Percentiles rank a stretch among this genome's conserved stretches.
These are phyloP conservation scores for Habrosyne pyritoides DNA, from an alignment of 2,888 invertebrate genomes.

Conservation along the genomic window DNA sequence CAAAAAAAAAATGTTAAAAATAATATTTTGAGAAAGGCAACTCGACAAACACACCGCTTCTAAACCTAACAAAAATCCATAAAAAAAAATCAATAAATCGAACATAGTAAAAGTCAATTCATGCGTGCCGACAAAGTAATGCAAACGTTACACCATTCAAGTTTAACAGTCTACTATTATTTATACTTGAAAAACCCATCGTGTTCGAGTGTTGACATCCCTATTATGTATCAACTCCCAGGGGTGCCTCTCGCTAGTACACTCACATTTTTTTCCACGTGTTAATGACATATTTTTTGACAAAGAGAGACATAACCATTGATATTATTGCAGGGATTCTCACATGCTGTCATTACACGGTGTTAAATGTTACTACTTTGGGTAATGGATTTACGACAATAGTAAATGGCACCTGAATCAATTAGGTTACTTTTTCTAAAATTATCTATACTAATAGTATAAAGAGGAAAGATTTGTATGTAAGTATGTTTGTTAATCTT, in stretches of 20 bases:
- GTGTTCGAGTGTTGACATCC: slow-evolving; percentile 77
- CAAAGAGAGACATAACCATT: slow-evolving; percentile 78
- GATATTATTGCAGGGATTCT: slow-evolving; percentile 63
- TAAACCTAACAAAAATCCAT: slow-evolving; percentile 13
- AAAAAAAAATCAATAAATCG: slow-evolving; percentile 72
- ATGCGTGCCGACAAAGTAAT: slow-evolving; percentile 73
- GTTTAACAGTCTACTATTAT: slow-evolving; percentile 64
- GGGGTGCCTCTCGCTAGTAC: slow-evolving; percentile 65
- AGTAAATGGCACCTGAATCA: neutral
- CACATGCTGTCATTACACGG: slow-evolving; percentile 78
- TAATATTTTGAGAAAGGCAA: neutral
- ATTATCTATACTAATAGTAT: too few relatives aligned
- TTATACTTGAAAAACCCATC: slow-evolving; percentile 74
- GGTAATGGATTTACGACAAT: slow-evolving; percentile 7
- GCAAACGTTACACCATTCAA: slow-evolving; percentile 56
- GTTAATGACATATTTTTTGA: slow-evolving; percentile 78
- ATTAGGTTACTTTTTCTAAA: neutral
- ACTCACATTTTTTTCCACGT: slow-evolving; percentile 64
- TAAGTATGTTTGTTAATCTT: too few relatives aligned
- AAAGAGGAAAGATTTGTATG: too few relatives aligned
- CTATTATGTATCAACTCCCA: slow-evolving; percentile 77
- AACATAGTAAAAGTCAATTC: slow-evolving; percentile 46
- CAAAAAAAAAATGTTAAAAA: too few relatives aligned
- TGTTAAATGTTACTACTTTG: slow-evolving; percentile 56
- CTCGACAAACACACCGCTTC: neutral